Base-by-base conservation (phyloP, 1,140 invertebrate genomes). In the Drosophila sp. region DNA sequence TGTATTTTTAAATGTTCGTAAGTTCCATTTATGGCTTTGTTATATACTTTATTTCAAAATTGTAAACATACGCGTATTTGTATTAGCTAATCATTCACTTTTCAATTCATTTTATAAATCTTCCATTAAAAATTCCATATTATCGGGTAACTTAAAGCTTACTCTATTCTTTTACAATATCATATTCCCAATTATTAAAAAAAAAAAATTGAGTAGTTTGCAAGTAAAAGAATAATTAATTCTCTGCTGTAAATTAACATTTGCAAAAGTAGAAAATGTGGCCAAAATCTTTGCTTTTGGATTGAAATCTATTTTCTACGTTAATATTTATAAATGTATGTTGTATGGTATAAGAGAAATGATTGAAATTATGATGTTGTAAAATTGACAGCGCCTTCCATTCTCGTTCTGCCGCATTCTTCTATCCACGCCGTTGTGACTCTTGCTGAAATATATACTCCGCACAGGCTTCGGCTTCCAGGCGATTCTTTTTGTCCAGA, bases 401-500 rank as follows among this genome's bases (percentile, higher is more conserved):
- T 27, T 46, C 13, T 36, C 11, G 36, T 9, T 38, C 36, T 11
- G 8, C 16, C 32, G 14, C 7, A 18, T 43, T 7, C 16, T 7
- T 43, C 8, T n/a, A 18, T 18, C 7, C 14, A 53, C 43, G 54
- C 5, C 50, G 57, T 14, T 89, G 72, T 1, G 34, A 29, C 48
- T 91, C 90, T 61, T 90, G 89, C 53, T 91, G 73, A 71, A 90
- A 92, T 56, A 92, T 75, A 46, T 81, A 92, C 34, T 92, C 89
- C 14, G 91, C 91, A 66, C 62, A 83, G 54, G 74, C 59, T 73
- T 92, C 87, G 25, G 90, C 81, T 41, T 91, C 74, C 21, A 72
- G 54, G 14, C 87, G 89, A 27, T 71, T 77, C 50, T 78, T 80
- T 57, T 72, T 72, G 11, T 73, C 67, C 7, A 79, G 62, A 54